A percentile compares a stretch with the other conserved stretches of the same genome.
Evolutionary conservation across 2,888 invertebrate genomes (phyloP).

Genomic region (Apoda limacodes): DNA sequence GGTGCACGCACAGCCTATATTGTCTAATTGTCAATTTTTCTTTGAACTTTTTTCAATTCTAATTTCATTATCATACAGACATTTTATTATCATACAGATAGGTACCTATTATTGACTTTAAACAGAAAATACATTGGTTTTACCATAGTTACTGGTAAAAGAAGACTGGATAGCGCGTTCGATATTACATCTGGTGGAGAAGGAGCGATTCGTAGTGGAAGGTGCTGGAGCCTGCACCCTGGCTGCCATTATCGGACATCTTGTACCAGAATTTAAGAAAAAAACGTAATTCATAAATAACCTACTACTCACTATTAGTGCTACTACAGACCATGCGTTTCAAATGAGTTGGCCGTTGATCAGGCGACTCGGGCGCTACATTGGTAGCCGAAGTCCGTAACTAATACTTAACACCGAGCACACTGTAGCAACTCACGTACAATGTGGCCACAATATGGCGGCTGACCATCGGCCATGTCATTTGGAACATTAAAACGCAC

Average conservation of each 20-base stretch:
- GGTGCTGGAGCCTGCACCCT: constrained; percentile 89
- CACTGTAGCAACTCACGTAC: no score
- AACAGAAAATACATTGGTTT: no score
- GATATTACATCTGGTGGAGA: constrained; percentile 80
- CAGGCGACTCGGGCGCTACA: no score
- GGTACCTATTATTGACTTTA: no score
- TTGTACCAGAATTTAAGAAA: constrained; percentile 82
- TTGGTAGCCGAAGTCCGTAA: background rate
- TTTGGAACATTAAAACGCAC: no score
- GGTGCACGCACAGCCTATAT: no score
- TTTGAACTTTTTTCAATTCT: no score
- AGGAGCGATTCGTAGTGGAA: constrained; percentile 88
- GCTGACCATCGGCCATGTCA: no score
- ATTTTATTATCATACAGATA: no score
- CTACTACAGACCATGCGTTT: background rate
- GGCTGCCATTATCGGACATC: constrained; percentile 83
- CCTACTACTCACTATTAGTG: background rate
- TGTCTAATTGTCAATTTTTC: no score
- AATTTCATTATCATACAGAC: no score
- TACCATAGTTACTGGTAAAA: constrained; percentile 80
- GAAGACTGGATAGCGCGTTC: constrained; percentile 86
- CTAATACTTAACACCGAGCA: background rate
- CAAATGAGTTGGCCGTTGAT: no score
- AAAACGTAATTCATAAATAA: constrained; percentile 72
- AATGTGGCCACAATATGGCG: background rate